phyloP scores from a whole-genome alignment of 1,140 invertebrate species.

The Procambarus clarkii region DNA sequence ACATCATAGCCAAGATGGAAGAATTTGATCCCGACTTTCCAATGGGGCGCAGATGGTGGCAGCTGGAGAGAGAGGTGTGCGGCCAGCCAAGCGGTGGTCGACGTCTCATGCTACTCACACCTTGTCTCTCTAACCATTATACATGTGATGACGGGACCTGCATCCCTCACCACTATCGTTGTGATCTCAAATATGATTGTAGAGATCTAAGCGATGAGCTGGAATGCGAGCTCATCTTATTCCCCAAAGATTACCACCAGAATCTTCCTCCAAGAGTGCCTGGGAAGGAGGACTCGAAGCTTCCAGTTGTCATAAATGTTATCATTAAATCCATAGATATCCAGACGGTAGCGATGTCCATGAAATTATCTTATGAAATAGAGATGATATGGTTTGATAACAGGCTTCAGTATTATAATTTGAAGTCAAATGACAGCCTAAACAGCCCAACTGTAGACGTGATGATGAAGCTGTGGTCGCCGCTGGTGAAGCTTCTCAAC shows the following conservation, averaged over 20 bases:
- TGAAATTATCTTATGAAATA: slow-evolving; percentile 64
- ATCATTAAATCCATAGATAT: slow-evolving; percentile 61
- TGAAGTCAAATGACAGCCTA: slow-evolving; percentile 48
- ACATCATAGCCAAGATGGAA: slow-evolving; percentile 47
- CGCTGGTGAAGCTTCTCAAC: slow-evolving; percentile 57
- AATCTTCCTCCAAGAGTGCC: slow-evolving; percentile 48
- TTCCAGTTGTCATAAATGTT: slow-evolving; percentile 52
- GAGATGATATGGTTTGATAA: slow-evolving; percentile 70
- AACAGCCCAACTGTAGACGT: slow-evolving; percentile 48
- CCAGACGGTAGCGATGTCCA: slow-evolving; percentile 63
- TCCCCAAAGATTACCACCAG: slow-evolving; percentile 60
- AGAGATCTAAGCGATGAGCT: slow-evolving; percentile 61
- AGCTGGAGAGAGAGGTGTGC: slow-evolving; percentile 44
- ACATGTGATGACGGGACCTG: slow-evolving; percentile 76
- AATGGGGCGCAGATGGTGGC: slow-evolving; percentile 66
- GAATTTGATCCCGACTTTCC: slow-evolving; percentile 47
- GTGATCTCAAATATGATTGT: slow-evolving; percentile 84
- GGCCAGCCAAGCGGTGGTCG: slow-evolving; percentile 22
- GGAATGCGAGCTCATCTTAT: slow-evolving; percentile 61
- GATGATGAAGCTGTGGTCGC: slow-evolving; percentile 63
- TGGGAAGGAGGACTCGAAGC: slow-evolving; percentile 36
- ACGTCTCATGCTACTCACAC: slow-evolving; percentile 43
- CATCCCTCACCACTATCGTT: slow-evolving; percentile 76
- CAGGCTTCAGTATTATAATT: slow-evolving; percentile 55
- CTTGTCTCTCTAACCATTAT: slow-evolving; percentile 74